Base-by-base conservation (phyloP, 2,113 vertebrate species). In the Gymnarchus niloticus region DNA sequence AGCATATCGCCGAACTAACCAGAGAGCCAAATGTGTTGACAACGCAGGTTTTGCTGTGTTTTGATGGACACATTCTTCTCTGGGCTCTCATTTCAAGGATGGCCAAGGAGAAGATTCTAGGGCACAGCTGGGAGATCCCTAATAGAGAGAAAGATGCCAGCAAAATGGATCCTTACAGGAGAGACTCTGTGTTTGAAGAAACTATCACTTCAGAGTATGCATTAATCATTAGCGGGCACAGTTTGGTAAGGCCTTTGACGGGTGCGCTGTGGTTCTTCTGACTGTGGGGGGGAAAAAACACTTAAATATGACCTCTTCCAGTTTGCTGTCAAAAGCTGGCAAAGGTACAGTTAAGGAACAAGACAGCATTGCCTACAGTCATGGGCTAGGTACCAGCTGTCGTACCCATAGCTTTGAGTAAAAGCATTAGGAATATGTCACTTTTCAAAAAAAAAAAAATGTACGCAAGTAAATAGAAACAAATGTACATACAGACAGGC, bases 211-310 rank as follows among this genome's bases (percentile, higher is more conserved):
- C 92, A 88, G 93, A 95, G 87, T 96, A 94, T 69, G 94, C 92
- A 41, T 92, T 96, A 90, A 89, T 94, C 89, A 93, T 96, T 91
- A 96, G 93, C 87, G 94, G 93, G 84, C 93, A 93, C 90, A 95
- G 95, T 89, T 89, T 97, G 92, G 93, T 96, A 92, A 95, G 93
- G 88, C 85, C 49, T 17, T 65, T 8, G 4, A 86, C 78, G 12
- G 23, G 23, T 85, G 51, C 52, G 21, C n/a, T 10, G 28, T 57
- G 17, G n/a, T n/a, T n/a, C 49, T 81, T 81, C n/a, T 51, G 28
- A 78, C 25, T 73, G 46, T 81, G 77, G n/a, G n/a, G n/a, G n/a
- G n/a, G 23, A 49, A 81, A 59, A 81, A 33, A 6, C 54, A 19
- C 49, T 56, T 56, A 5, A 28, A 37, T 65, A 19, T 48, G 21